These are phyloP conservation scores for Falco peregrinus DNA, from an alignment of 2,797 vertebrate genomes.

Conservation along the genomic window DNA sequence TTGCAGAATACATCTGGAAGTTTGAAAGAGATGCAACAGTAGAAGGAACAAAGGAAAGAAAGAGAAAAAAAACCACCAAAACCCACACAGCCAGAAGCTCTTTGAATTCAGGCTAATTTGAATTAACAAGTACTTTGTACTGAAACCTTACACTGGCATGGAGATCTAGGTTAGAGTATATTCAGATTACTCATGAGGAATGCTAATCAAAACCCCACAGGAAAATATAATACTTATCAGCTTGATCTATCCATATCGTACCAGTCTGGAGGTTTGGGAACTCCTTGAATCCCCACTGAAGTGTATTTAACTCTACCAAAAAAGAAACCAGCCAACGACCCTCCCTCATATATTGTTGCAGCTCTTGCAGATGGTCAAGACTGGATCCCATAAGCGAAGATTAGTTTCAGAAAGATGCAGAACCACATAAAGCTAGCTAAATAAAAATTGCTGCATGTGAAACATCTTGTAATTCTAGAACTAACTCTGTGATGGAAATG, in stretches of 20 bases:
- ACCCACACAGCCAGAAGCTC: background rate
- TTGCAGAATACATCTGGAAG: background rate
- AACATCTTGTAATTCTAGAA: background rate
- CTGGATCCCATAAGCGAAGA: background rate
- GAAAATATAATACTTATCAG: background rate
- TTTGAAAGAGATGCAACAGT: background rate
- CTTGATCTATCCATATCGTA: background rate
- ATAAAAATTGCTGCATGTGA: background rate
- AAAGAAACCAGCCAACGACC: background rate
- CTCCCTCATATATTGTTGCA: background rate
- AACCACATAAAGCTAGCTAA: fast-evolving
- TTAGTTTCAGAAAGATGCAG: background rate
- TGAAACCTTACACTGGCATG: fast-evolving
- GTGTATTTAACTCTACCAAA: background rate
- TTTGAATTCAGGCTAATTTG: background rate
- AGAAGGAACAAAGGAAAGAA: background rate
- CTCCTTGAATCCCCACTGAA: fast-evolving
- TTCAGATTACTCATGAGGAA: background rate
- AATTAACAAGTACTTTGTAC: background rate
- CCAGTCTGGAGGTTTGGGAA: background rate
- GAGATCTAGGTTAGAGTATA: background rate
- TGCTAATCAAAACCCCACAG: background rate
- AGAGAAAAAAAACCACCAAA: no score
- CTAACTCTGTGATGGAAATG: background rate
- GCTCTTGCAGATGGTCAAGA: background rate